A percentile compares a stretch with the other conserved stretches of the same genome.
phyloP scores from a whole-genome alignment of 2,888 invertebrate genomes.

The Argyra leucocephala region DNA sequence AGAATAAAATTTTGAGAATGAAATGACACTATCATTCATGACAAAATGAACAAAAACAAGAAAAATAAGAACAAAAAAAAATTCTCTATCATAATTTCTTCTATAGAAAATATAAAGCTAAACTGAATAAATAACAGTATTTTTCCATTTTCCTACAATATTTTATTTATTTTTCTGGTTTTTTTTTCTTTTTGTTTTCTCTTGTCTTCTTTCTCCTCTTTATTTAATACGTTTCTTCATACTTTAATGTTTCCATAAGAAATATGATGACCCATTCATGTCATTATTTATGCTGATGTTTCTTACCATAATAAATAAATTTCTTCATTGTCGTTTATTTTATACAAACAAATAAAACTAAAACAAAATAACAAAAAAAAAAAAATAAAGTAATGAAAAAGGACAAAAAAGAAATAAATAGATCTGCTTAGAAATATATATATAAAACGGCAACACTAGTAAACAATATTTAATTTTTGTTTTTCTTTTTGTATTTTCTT shows the following conservation, averaged over 20 bases:
- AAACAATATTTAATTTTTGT: not conserved
- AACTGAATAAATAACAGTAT: not conserved
- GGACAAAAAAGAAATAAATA: not conserved
- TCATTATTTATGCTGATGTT: constrained; percentile 10
- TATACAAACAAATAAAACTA: not conserved
- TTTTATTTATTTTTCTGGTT: not conserved
- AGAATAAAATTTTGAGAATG: not conserved
- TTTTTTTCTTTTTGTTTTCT: too few relatives aligned
- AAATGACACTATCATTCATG: constrained; percentile 1
- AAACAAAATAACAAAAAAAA: not conserved
- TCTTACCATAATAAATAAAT: not conserved
- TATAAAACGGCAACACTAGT: not conserved
- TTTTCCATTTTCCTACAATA: not conserved
- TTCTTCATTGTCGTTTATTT: constrained; percentile 7
- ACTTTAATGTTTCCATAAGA: not conserved
- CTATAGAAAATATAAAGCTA: too few relatives aligned
- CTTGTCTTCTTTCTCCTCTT: not conserved
- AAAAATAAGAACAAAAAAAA: too few relatives aligned
- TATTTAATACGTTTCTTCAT: too few relatives aligned
- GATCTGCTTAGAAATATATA: not conserved
- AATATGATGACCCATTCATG: constrained; percentile 19
- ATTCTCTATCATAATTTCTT: too few relatives aligned
- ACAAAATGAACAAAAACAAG: not conserved
- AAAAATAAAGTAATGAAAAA: not conserved
- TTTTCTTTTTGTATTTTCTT: too few relatives aligned